Conservation (phyloP, 1,140 invertebrate genomes). For the Habropoda laboriosa region DNA sequence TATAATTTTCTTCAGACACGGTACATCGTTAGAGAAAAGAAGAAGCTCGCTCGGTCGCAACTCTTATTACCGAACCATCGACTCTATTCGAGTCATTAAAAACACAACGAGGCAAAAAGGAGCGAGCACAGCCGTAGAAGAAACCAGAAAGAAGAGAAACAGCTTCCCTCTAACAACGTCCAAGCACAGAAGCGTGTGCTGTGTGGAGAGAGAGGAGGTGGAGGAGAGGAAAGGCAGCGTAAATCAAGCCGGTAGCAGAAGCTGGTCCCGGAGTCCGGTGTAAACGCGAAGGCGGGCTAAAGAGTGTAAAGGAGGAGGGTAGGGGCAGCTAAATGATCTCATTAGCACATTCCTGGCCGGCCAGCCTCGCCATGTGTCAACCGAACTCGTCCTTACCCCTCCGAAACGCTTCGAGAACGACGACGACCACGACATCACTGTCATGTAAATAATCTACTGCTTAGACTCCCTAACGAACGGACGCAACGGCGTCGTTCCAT, state of each 20-base stretch:
- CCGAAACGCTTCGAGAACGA: conserved; percentile 63
- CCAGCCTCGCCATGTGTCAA: conserved; percentile 76
- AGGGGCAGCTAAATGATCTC: conserved; percentile 78
- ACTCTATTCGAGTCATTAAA: neutral
- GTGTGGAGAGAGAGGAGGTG: neutral
- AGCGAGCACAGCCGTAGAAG: neutral
- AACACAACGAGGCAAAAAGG: neutral
- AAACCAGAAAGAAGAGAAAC: neutral
- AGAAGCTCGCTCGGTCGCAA: too few species aligned
- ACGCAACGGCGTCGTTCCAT: neutral
- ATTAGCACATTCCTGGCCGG: conserved; percentile 80
- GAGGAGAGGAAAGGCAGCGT: conserved; percentile 27
- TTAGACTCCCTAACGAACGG: conserved; percentile 54
- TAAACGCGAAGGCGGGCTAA: conserved; percentile 63
- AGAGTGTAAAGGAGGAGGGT: conserved; percentile 58
- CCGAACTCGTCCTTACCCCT: conserved; percentile 65
- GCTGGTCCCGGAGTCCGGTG: conserved; percentile 44
- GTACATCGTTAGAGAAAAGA: too few species aligned
- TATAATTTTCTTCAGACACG: too few species aligned
- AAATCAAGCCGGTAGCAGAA: conserved; percentile 61
- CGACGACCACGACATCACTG: conserved; percentile 71
- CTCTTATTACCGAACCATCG: neutral
- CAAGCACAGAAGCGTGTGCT: neutral
- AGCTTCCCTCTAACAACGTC: conserved; percentile 11
- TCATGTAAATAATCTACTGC: conserved; percentile 76